Evolutionary conservation across 2,113 vertebrate species (phyloP).

Genomic region (Polypterus senegalus): DNA sequence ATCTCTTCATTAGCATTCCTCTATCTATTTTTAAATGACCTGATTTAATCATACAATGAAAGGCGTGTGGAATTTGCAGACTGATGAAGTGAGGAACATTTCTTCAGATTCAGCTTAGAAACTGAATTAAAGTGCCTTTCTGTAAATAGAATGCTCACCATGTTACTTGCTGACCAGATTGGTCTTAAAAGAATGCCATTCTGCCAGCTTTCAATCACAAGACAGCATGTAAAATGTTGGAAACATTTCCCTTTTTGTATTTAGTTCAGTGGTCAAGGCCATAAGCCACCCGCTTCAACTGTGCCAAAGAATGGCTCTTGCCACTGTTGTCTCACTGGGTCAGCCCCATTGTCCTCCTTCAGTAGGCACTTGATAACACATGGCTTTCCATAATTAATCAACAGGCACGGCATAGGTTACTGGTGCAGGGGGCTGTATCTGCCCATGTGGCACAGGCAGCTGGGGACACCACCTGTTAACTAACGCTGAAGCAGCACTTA

Average conservation of each 20-base stretch:
- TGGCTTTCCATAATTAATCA: constrained; percentile 46
- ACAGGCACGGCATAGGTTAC: constrained; percentile 8
- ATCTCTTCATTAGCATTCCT: too few relatives aligned
- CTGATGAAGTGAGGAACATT: too few relatives aligned
- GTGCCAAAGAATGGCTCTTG: neutral
- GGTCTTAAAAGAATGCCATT: too few relatives aligned
- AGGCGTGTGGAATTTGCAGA: too few relatives aligned
- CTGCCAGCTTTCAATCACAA: too few relatives aligned
- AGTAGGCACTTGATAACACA: constrained; percentile 33
- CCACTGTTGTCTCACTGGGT: neutral
- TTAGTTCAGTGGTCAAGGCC: neutral
- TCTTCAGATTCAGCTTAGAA: too few relatives aligned
- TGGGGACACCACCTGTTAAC: constrained; percentile 65
- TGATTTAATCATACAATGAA: too few relatives aligned
- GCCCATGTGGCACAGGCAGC: constrained; percentile 37
- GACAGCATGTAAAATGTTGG: neutral
- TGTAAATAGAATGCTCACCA: too few relatives aligned
- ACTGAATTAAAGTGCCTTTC: too few relatives aligned
- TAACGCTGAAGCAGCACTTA: constrained; percentile 43
- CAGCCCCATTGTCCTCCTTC: neutral
- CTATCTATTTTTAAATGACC: too few relatives aligned
- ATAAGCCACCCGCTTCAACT: neutral
- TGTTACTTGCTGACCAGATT: too few relatives aligned
- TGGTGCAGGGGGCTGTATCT: constrained; percentile 28
- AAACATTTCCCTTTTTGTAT: neutral